phyloP scores from a whole-genome alignment of 2,797 vertebrate genomes.

The Darevskia mixta region DNA sequence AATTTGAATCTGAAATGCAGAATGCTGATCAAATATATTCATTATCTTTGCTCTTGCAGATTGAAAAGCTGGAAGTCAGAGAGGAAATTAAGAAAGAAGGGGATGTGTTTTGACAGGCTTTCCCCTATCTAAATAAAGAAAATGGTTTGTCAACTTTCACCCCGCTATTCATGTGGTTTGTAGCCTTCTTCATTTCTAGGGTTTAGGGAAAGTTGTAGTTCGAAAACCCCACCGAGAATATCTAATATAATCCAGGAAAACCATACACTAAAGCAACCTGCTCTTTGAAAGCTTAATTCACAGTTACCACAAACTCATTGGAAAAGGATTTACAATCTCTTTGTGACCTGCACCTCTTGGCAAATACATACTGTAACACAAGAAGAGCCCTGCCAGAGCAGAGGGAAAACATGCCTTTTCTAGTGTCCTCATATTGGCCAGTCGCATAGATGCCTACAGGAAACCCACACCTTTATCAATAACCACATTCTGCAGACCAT shows the following conservation, averaged over 20 bases:
- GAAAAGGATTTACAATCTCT: too few species aligned
- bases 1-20: slow-evolving; percentile 35
- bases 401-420: too few species aligned
- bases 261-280: not conserved
- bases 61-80: slow-evolving; percentile 11
- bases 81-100: not conserved
- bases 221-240: not conserved
- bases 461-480: too few species aligned
- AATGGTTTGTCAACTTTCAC: not conserved
- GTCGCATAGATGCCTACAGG: too few species aligned
- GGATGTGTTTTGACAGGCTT: slow-evolving; percentile 9
- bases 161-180: not conserved
- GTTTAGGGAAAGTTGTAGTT: not conserved
- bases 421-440: too few species aligned
- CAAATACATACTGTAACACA: too few species aligned
- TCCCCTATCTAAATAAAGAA: not conserved
- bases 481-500: too few species aligned
- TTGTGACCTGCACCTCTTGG: too few species aligned
- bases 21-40: not conserved
- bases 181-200: not conserved
- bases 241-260: not conserved
- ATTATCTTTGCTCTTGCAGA: not conserved
- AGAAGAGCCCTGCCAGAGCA: too few species aligned
- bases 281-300: not conserved
- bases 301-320: not conserved